Base-by-base conservation (phyloP, 2,113 vertebrate species). In the Epinephelus fuscoguttatus region DNA sequence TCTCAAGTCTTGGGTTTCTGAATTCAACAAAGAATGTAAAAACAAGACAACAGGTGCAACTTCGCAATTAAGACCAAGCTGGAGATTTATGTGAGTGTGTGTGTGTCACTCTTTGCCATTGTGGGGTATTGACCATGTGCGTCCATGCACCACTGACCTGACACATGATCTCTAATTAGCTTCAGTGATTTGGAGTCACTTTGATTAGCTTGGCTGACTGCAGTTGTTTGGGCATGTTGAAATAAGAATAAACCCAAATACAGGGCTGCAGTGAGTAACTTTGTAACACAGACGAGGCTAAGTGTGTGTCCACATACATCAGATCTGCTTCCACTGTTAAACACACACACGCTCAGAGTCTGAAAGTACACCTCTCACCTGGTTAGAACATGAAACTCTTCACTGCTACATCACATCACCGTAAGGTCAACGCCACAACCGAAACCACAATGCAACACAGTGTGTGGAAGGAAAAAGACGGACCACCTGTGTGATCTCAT, bases 11-110 rank as follows among this genome's bases (percentile, higher is more conserved):
- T 80, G 86, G 86, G 90, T 92, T 94, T 94, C 86, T 88, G 89
- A 93, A 91, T 86, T 87, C 84, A 94, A 93, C 93, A 95, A 88
- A 94, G 89, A 94, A 92, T 89, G 86, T 88, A 88, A 92, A 90
- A 91, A 92, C 75, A 78, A 91, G 93, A 94, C 94, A 94, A 96
- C 95, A 95, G 95, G 94, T 91, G 93, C 95, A 94, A 81, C 84
- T 84, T 86, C 6, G 42, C 86, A 72, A 63, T 19, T 33, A n/a
- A 84, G 57, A 73, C 75, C 70, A 25, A 89, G 81, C 81, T 71
- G 63, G 53, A 55, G 74, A 55, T 64, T 52, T 2, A 7, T 21
- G 52, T 18, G 3, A 7, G 47, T 25, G 53, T 0, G n/a, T n/a
- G 60, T 45, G 63, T 63, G 40, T 71, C 10, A 37, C 17, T 63